These are phyloP conservation scores for Balaeniceps rex DNA, from an alignment of 2,113 vertebrate genomes.

Conservation along the genomic window DNA sequence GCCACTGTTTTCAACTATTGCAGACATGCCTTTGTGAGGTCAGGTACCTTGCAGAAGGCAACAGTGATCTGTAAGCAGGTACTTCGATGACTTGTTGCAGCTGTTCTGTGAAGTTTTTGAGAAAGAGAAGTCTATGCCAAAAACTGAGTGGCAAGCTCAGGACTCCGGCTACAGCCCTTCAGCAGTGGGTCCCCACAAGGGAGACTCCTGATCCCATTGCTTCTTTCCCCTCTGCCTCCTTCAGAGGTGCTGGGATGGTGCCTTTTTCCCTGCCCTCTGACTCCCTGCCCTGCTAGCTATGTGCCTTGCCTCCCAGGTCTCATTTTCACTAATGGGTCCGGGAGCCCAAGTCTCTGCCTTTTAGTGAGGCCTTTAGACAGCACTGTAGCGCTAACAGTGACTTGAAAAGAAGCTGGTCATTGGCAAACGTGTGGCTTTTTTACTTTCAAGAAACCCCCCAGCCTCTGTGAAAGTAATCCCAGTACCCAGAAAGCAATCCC, in stretches of 20 bases:
- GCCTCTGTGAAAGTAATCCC: background rate
- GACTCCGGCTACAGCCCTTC: background rate
- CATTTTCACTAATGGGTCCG: background rate
- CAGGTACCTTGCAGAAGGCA: background rate
- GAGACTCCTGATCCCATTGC: background rate
- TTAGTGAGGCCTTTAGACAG: background rate
- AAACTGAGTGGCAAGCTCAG: background rate
- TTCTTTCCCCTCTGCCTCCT: background rate
- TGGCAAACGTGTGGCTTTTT: background rate
- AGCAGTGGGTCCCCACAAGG: accelerated
- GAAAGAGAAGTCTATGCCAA: background rate
- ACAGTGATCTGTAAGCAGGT: background rate
- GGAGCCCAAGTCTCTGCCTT: background rate
- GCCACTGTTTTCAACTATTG: background rate
- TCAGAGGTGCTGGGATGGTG: background rate
- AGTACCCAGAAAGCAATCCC: background rate
- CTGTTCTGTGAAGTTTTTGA: background rate
- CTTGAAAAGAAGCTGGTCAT: background rate
- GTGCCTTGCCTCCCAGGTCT: background rate
- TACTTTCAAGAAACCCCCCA: background rate
- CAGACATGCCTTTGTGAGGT: background rate
- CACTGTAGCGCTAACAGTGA: background rate
- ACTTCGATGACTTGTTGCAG: background rate
- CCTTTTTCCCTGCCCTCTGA: background rate
- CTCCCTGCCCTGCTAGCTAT: background rate